phyloP scores from a whole-genome alignment of 2,113 vertebrate genomes.

The Siniperca chuatsi region DNA sequence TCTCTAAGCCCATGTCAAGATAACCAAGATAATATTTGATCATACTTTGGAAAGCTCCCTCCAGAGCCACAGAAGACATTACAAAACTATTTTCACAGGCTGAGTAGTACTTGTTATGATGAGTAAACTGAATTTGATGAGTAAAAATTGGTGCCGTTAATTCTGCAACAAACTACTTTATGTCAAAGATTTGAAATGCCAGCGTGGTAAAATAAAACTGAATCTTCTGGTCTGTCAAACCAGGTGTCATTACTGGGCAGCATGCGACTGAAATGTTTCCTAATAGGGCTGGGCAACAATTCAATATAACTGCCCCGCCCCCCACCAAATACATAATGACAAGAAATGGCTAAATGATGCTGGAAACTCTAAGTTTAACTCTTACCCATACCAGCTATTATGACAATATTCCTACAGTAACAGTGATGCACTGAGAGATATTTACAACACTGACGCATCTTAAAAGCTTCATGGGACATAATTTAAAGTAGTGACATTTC shows the following conservation, averaged over 20 bases:
- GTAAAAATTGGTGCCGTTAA: too few species aligned
- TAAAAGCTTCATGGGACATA: conserved; percentile 6
- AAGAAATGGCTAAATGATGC: background rate
- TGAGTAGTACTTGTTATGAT: background rate
- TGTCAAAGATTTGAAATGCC: background rate
- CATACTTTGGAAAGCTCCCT: background rate
- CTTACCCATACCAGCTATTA: too few species aligned
- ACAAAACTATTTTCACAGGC: background rate
- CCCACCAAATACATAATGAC: background rate
- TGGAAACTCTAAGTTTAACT: background rate
- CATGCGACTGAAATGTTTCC: background rate
- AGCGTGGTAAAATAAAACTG: background rate
- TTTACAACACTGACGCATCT: conserved; percentile 5
- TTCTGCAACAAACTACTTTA: background rate
- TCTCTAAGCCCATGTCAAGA: background rate
- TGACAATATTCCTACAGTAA: background rate
- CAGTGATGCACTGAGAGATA: background rate
- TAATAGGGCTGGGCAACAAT: background rate
- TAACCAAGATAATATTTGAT: background rate
- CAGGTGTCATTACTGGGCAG: background rate
- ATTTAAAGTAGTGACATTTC: conserved; percentile 9
- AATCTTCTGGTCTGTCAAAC: background rate
- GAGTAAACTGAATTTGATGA: background rate
- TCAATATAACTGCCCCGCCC: too few species aligned
- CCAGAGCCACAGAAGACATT: background rate